These are phyloP conservation scores for Drosophila conformis DNA, from an alignment of 2,888 invertebrate genomes.

Conservation along the genomic window DNA sequence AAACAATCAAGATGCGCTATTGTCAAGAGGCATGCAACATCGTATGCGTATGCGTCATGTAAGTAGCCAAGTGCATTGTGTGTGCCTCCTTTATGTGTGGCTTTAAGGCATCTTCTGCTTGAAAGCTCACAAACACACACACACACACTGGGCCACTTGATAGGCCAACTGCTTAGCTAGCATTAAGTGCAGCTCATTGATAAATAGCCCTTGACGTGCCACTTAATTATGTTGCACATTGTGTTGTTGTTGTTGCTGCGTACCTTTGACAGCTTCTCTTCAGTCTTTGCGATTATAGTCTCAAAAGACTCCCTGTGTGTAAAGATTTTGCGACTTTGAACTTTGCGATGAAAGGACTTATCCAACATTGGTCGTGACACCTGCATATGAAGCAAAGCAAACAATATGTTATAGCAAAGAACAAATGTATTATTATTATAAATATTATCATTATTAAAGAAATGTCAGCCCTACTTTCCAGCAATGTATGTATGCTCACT, in stretches of 20 bases:
- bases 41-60: constrained; percentile 34
- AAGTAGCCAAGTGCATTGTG: background rate
- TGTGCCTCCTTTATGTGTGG: background rate
- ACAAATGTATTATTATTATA: background rate
- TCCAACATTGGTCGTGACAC: constrained; percentile 94
- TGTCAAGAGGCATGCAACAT: constrained; percentile 27
- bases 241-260: constrained; percentile 47
- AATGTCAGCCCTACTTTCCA: background rate
- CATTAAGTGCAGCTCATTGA: constrained; percentile 29
- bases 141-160: constrained; percentile 19
- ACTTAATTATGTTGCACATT: constrained; percentile 40
- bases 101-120: background rate
- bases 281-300: constrained; percentile 93
- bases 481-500: background rate
- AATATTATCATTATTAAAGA: background rate
- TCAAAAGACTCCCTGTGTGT: constrained; percentile 96
- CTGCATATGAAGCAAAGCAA: constrained; percentile 78
- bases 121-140: constrained; percentile 2
- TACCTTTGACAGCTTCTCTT: constrained; percentile 91
- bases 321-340: constrained; percentile 95
- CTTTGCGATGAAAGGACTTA: constrained; percentile 94
- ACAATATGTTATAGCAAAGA: background rate
- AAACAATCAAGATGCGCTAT: constrained; percentile 12
- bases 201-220: constrained; percentile 23
- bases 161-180: constrained; percentile 21